Percentiles rank a stretch among this genome's conserved stretches.
phyloP scores from a whole-genome alignment of 2,797 vertebrate genomes.

The Siniperca scherzeri region DNA sequence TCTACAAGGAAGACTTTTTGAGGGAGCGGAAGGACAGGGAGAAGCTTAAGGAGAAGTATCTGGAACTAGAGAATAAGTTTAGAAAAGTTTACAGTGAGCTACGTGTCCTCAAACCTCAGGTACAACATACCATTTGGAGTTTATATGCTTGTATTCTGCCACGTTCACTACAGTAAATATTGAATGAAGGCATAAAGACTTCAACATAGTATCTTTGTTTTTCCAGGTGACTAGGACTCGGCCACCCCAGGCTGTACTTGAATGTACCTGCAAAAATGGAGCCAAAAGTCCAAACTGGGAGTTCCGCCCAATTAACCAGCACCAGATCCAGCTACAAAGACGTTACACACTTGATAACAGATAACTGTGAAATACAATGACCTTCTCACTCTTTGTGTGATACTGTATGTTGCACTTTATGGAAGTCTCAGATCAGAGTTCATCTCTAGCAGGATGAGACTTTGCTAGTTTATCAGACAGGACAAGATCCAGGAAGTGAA shows the following conservation, averaged over 20 bases:
- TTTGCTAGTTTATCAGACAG: slow-evolving; percentile 59
- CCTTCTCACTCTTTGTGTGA: not conserved
- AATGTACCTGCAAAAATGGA: slow-evolving; percentile 43
- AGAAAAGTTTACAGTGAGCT: slow-evolving; percentile 62
- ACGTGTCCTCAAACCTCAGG: slow-evolving; percentile 66
- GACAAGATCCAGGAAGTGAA: slow-evolving; percentile 76
- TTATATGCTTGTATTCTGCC: too few relatives aligned
- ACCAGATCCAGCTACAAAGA: slow-evolving; percentile 14
- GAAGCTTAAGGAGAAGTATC: slow-evolving; percentile 69
- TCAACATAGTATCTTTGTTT: not conserved
- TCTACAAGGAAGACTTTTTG: slow-evolving; percentile 82
- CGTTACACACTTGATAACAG: not conserved
- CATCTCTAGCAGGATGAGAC: not conserved
- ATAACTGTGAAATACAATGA: not conserved
- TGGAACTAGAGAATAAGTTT: slow-evolving; percentile 69
- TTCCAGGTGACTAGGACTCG: slow-evolving; percentile 44
- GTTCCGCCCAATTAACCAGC: not conserved
- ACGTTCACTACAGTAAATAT: not conserved
- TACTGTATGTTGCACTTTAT: slow-evolving; percentile 23
- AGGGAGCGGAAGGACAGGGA: slow-evolving; percentile 78
- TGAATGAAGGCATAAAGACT: fast-evolving
- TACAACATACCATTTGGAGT: not conserved
- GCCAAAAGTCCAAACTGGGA: slow-evolving; percentile 4
- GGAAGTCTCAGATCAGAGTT: slow-evolving; percentile 15
- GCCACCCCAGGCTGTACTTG: not conserved